Percentiles rank a stretch among this genome's conserved stretches.
Conservation (phyloP, 2,888 invertebrate genomes). For the Campopleginae sp. region DNA sequence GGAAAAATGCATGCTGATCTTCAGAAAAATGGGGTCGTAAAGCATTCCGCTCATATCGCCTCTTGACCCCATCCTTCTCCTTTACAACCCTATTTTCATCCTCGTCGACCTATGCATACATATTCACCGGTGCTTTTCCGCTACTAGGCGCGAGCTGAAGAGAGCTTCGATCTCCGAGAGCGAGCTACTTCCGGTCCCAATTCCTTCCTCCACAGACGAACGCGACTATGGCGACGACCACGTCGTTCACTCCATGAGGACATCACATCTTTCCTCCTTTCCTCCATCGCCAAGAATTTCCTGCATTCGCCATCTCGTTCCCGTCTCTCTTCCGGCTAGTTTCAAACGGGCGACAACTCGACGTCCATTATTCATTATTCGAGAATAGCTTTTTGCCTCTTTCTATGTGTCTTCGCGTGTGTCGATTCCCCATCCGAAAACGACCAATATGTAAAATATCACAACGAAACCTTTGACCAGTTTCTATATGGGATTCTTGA, state of each 20-base stretch:
- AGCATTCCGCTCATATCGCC: conserved; percentile 79
- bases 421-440: not conserved
- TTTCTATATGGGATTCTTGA: not conserved
- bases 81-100: conserved; percentile 27
- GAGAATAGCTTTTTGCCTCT: conserved; percentile 29
- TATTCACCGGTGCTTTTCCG: conserved; percentile 63
- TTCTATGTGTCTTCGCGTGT: not conserved
- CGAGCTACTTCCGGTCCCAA: conserved; percentile 62
- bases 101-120: conserved; percentile 59
- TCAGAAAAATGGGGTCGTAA: conserved; percentile 80
- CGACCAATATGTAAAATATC: conserved; percentile 59
- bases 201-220: conserved; percentile 47
- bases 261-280: conserved; percentile 54
- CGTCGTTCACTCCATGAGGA: conserved; percentile 22
- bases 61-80: conserved; percentile 67
- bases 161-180: conserved; percentile 54
- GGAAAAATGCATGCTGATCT: conserved; percentile 75
- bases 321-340: conserved; percentile 11
- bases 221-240: conserved; percentile 25
- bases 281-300: conserved; percentile 50
- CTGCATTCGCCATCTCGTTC: conserved; percentile 38
- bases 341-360: conserved; percentile 52
- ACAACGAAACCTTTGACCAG: conserved; percentile 5
- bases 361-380: conserved; percentile 65
- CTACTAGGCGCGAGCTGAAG: conserved; percentile 7